Evolutionary conservation across 2,113 vertebrate species (phyloP).

Genomic region (Malurus melanocephalus): DNA sequence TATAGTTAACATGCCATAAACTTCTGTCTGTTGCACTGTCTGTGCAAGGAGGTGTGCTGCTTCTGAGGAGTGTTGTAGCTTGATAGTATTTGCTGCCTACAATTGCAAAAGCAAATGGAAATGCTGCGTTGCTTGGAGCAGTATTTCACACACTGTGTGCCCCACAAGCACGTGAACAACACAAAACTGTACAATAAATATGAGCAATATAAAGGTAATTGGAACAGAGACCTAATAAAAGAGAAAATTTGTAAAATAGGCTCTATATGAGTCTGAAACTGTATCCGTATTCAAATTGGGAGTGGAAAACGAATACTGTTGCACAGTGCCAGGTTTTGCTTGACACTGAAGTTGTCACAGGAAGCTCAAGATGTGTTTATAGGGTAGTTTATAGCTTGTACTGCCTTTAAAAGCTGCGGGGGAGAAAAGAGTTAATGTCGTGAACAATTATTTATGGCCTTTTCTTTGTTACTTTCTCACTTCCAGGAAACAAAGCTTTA

Average conservation of each 20-base stretch:
- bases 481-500: slow-evolving; percentile 10
- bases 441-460: slow-evolving; percentile 10
- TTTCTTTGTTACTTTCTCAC: slow-evolving; percentile 12
- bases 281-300: not conserved
- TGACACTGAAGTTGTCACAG: not conserved
- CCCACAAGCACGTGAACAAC: not conserved
- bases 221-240: not conserved
- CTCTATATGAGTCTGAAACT: not conserved
- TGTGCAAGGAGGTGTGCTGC: not conserved
- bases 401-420: slow-evolving; percentile 24
- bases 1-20: not conserved
- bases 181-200: not conserved
- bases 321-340: not conserved
- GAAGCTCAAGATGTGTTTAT: slow-evolving; percentile 6
- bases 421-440: slow-evolving; percentile 42
- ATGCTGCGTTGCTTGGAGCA: not conserved
- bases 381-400: slow-evolving; percentile 1
- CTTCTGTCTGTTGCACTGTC: not conserved
- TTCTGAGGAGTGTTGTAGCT: not conserved
- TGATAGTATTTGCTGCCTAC: not conserved
- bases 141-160: not conserved
- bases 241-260: not conserved
- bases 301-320: not conserved
- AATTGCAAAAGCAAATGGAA: not conserved
- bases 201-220: not conserved